Evolutionary conservation across 2,888 invertebrate species (phyloP), one percentile per base, ranked within the genome.

Genomic region (Venusia cambrica): DNA sequence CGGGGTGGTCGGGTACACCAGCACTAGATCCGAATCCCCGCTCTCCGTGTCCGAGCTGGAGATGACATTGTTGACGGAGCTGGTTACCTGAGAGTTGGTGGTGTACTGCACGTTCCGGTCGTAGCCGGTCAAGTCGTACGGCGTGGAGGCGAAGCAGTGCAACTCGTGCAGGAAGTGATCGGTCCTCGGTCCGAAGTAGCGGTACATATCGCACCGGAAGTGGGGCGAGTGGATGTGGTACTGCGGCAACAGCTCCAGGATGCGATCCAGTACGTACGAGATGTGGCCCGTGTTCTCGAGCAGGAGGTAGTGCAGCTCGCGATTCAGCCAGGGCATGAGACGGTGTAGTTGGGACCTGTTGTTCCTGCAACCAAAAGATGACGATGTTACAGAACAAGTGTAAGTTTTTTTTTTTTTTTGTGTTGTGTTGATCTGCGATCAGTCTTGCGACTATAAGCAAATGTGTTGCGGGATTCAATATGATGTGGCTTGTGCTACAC

Each of bases 131-230:
- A 97, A 91, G 64, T 96, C 96, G 68, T 92, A 95, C 0, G 95
- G 95, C 5, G 96, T 96, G 12, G 93, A 89, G 14, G 97, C 96
- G 78, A 94, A 98, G 68, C 92, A 92, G 56, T 92, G 91, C 41
- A 98, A 89, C 66, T 98, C 97, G 67, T 97, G 97, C 14, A 95
- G 89, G 68, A 98, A 98, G 73, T 97, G 97, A 37, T 92, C 90
- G 0, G 96, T 94, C 49, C 92, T 88, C 1, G 87, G 79, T 8
- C 92, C 91, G 43, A 97, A 87, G 66, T 92, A 93, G 5, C 92
- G 90, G 12, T 88, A 87, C 29, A 97, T 73, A 5, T 91, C 85
- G 19, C 91, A 89, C 17, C 91, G 90, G 74, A 97, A 96, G 57
- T 92, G 91, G 4, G 88, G 66, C 39, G 93, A 91, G 48, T 85